Base-by-base conservation (phyloP, 2,888 invertebrate species). In the Agrenia bidenticulata region DNA sequence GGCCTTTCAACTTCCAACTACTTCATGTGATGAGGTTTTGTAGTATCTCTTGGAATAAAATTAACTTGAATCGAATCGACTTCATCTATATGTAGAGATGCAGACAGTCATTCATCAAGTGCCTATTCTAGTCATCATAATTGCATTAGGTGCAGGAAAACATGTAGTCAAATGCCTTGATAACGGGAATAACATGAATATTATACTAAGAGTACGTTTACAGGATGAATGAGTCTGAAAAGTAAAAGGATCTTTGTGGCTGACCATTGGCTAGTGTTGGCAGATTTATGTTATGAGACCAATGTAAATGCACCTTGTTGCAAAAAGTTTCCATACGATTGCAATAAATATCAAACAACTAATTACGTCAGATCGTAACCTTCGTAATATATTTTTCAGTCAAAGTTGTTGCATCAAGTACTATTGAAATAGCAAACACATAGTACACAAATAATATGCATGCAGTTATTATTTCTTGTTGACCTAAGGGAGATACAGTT, bases 291-390 rank as follows among this genome's bases (percentile, higher is more conserved):
- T 45, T 45, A 17, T 15, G 45, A 45, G 45, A 17, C 45, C 19
- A 45, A 45, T 45, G 45, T 45, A 45, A 45, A 45, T 45, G 45
- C 45, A 45, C 45, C 45, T 45, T 19, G 5, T 15, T 45, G 32
- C 32, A 32, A 32, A 11, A 32, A 32, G 4, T 4, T 32, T 45
- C 15, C 45, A 15, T 45, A 45, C 4, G 5, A 45, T 17, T 45
- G 45, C 45, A 45, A 45, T 45, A 19, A 45, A 17, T 45, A 45
- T 45, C 45, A 17, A 45, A 45, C 45, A 9, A 45, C 19, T 45
- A 45, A 45, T 45, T 45, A 19, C 19, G 45, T 45, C 45, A 45
- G 45, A 5, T 45, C n/a, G 45, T 45, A 45, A 45, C 45, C 45
- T 45, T 45, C 19, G 15, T 19, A 15, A 45, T 19, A 32, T 32